Evolutionary conservation across 2,797 vertebrate genomes (phyloP), one percentile per base, ranked within the genome.

Genomic region (Jordanella pulchra): DNA sequence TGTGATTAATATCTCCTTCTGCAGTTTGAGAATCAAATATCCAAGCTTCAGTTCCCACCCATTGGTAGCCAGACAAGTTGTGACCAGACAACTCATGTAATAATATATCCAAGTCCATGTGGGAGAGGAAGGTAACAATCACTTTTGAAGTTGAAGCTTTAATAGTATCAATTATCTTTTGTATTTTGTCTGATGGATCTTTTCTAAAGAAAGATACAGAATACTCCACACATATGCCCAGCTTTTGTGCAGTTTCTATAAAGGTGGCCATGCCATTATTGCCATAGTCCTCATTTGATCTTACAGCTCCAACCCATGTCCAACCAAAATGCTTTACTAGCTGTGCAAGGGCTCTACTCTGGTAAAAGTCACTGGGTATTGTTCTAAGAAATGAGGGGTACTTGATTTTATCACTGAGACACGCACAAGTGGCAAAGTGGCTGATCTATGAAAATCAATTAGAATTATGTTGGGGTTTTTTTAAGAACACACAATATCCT

Each of bases 301-400:
- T 65, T 0, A 94, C 75, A 1, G 91, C 89, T 60, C 93, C 93
- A 32, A 53, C 65, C 65, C 65, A 67, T 39, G 65, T 67, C 65
- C 93, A 94, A 3, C 89, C 90, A 80, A 93, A 93, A 69, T 92
- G 69, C n/a, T 85, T 91, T 42, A 93, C 91, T 64, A 93, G 71
- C n/a, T 92, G 87, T 3, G 91, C 93, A 53, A 93, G 77, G 2
- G 93, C 93, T 87, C 90, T 89, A 78, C 91, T 92, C 78, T 94
- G 93, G 50, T 92, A 91, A 47, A 87, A 86, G 68, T 94, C 92
- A 74, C 92, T 93, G 27, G 93, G 86, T 63, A 94, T 92, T 54
- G 92, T 94, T 82, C 93, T 87, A 60, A 94, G 87, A 74, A 94
- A 94, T 51, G 93, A 89, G 3, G 92, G 92, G 51, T 92, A 91